phyloP scores from a whole-genome alignment of 2,888 invertebrate genomes.

The Ephialtes manifestator region DNA sequence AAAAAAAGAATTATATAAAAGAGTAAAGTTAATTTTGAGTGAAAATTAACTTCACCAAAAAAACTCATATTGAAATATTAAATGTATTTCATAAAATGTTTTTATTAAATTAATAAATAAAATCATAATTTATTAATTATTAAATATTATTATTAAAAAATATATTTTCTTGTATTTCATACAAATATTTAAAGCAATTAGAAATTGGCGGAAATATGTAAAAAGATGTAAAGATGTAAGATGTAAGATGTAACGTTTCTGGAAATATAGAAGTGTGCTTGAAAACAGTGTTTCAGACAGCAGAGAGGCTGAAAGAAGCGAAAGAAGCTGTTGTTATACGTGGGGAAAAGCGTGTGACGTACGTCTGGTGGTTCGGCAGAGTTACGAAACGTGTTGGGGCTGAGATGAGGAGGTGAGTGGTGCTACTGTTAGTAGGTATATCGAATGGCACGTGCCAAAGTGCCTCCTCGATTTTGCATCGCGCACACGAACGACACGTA shows the following conservation, averaged over 20 bases:
- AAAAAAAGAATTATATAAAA: too few species aligned
- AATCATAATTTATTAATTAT: too few species aligned
- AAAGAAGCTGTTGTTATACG: not conserved
- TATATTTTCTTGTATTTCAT: too few species aligned
- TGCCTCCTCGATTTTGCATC: slow-evolving; percentile 55
- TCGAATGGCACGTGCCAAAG: slow-evolving; percentile 50
- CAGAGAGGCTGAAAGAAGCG: not conserved
- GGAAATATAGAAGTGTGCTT: not conserved
- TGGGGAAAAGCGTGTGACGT: slow-evolving; percentile 15
- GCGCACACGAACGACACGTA: slow-evolving; percentile 35
- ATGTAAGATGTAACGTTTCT: not conserved
- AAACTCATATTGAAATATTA: too few species aligned
- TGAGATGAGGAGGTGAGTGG: slow-evolving; percentile 18
- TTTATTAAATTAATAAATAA: too few species aligned
- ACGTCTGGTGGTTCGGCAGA: slow-evolving; percentile 25
- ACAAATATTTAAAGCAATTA: not conserved
- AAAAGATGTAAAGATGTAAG: not conserved
- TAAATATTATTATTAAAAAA: too few species aligned
- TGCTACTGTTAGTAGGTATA: slow-evolving; percentile 32
- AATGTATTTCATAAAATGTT: too few species aligned
- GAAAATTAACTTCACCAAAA: too few species aligned
- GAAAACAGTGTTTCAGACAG: not conserved
- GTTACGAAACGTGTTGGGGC: slow-evolving; percentile 27
- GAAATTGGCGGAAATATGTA: not conserved
- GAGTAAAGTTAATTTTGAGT: too few species aligned